Percentiles rank a stretch among this genome's conserved stretches.
phyloP scores from a whole-genome alignment of 2,113 vertebrate genomes.

The Forbesichthys papilliferus region DNA sequence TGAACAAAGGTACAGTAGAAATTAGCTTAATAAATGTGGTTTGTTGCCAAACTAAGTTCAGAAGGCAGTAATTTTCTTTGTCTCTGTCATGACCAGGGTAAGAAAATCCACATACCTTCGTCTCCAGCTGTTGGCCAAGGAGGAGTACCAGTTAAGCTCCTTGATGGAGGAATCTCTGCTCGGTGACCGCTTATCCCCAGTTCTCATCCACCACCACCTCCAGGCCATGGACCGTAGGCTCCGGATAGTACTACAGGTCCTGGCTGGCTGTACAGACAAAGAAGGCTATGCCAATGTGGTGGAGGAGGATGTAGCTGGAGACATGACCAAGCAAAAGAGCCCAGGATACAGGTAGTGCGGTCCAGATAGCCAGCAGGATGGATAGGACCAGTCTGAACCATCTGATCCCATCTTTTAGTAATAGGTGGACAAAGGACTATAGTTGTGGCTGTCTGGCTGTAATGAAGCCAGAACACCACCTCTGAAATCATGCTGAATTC shows the following conservation, averaged over 20 bases:
- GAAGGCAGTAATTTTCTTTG: not conserved
- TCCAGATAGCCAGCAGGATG: constrained; percentile 17
- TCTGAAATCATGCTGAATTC: constrained; percentile 81
- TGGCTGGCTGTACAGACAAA: constrained; percentile 87
- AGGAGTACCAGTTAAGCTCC: constrained; percentile 88
- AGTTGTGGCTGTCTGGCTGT: constrained; percentile 46
- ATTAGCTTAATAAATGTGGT: too few species aligned
- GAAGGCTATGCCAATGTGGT: constrained; percentile 83
- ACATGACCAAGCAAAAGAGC: constrained; percentile 67
- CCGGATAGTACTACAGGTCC: constrained; percentile 82
- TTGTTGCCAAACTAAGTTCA: too few species aligned
- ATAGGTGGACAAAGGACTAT: constrained; percentile 39
- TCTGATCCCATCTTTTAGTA: constrained; percentile 7
- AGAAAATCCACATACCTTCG: constrained; percentile 90
- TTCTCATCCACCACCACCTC: constrained; percentile 88
- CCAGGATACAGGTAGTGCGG: constrained; percentile 86
- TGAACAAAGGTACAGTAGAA: too few species aligned
- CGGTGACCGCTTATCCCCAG: constrained; percentile 83
- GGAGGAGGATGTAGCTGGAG: constrained; percentile 82
- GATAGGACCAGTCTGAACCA: constrained; percentile 3
- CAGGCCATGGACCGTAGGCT: constrained; percentile 92
- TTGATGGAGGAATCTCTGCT: constrained; percentile 92
- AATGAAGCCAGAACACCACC: constrained; percentile 68
- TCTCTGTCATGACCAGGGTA: constrained; percentile 74
- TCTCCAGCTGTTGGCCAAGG: constrained; percentile 90